Conservation (phyloP, 2,888 invertebrate species). For the Stenchaetothrips biformis region DNA sequence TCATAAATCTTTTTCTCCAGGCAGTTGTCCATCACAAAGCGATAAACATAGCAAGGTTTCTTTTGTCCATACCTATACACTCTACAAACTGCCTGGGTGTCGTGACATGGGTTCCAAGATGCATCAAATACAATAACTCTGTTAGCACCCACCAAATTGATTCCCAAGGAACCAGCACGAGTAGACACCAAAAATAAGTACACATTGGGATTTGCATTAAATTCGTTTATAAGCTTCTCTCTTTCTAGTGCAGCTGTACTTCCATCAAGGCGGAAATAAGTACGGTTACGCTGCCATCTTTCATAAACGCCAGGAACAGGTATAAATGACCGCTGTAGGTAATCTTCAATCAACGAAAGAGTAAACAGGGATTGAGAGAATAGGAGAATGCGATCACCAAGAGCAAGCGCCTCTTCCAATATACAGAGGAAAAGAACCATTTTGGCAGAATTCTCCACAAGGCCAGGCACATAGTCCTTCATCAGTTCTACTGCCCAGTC, state of each 20-base stretch:
- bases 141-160: slow-evolving; percentile 96
- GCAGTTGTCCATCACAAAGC: slow-evolving; percentile 94
- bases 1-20: slow-evolving; percentile 98
- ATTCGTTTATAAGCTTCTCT: slow-evolving; percentile 93
- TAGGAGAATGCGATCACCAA: slow-evolving; percentile 86
- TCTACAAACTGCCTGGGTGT: slow-evolving; percentile 94
- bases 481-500: slow-evolving; percentile 82
- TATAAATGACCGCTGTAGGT: slow-evolving; percentile 62
- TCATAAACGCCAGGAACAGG: slow-evolving; percentile 54
- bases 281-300: slow-evolving; percentile 78
- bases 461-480: slow-evolving; percentile 81
- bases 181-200: slow-evolving; percentile 94
- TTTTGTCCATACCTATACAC: slow-evolving; percentile 93
- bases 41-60: slow-evolving; percentile 91
- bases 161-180: slow-evolving; percentile 91
- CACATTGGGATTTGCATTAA: slow-evolving; percentile 81
- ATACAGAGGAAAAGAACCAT: slow-evolving; percentile 91
- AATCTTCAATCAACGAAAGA: slow-evolving; percentile 90
- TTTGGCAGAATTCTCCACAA: slow-evolving; percentile 89
- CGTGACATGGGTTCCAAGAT: slow-evolving; percentile 99
- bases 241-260: slow-evolving; percentile 90
- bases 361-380: slow-evolving; percentile 97
- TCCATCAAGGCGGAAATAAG: slow-evolving; percentile 91
- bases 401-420: slow-evolving; percentile 76
- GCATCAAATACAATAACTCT: slow-evolving; percentile 96